These are phyloP conservation scores for Drosophila subsilvestris DNA, from an alignment of 2,888 invertebrate species.

Conservation along the genomic window DNA sequence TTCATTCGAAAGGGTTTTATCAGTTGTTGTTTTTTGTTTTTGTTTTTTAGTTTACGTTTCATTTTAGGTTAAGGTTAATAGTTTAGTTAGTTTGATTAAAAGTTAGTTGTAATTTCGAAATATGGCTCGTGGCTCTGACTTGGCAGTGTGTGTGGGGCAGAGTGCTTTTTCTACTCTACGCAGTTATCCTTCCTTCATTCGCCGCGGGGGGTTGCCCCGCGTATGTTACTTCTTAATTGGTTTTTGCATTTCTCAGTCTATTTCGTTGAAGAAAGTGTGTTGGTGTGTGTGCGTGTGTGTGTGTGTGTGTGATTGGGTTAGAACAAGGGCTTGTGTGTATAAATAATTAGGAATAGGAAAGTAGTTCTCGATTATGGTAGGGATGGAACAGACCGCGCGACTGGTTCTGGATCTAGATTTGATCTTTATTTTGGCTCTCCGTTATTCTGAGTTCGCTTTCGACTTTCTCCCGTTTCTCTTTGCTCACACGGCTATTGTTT, in stretches of 20 bases:
- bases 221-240: conserved; percentile 46
- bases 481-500: neutral
- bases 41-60: conserved; percentile 24
- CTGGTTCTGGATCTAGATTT: neutral
- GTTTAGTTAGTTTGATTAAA: conserved; percentile 78
- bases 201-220: conserved; percentile 44
- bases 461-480: neutral
- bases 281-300: neutral
- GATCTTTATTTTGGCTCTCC: neutral
- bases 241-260: conserved; percentile 79
- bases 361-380: conserved; percentile 15
- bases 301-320: conserved; percentile 29
- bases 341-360: conserved; percentile 32
- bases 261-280: conserved; percentile 66
- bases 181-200: conserved; percentile 7
- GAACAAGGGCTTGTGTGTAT: conserved; percentile 34
- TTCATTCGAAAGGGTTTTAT: conserved; percentile 64
- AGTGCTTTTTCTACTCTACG: conserved; percentile 43
- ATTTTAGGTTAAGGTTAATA: conserved; percentile 77
- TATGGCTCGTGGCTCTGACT: conserved; percentile 81
- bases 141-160: conserved; percentile 73
- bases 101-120: conserved; percentile 76
- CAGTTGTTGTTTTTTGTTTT: conserved; percentile 32
- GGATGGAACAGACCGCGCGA: conserved; percentile 46
- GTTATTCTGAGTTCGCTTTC: neutral